These are phyloP conservation scores for Eupithecia insigniata DNA, from an alignment of 2,888 invertebrate genomes.

Conservation along the genomic window DNA sequence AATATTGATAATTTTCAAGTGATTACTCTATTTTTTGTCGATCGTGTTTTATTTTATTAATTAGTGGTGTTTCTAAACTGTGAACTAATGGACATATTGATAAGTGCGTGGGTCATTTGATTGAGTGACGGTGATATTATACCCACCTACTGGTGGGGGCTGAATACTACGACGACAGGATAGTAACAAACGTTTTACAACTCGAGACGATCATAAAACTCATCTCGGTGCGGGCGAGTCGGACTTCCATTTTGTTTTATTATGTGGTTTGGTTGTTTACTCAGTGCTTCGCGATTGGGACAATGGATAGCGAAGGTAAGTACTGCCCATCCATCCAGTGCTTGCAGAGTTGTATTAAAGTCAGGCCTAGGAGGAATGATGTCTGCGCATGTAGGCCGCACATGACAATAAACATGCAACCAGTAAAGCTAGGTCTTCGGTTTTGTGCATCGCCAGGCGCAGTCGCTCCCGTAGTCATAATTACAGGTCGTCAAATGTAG, in stretches of 20 bases:
- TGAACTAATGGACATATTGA: constrained; percentile 59
- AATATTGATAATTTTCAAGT: constrained; percentile 82
- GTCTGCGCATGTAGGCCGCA: constrained; percentile 72
- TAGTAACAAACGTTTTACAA: constrained; percentile 82
- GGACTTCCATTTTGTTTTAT: constrained; percentile 84
- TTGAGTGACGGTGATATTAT: constrained; percentile 75
- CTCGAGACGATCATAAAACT: constrained; percentile 77
- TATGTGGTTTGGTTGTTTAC: constrained; percentile 81
- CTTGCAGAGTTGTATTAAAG: not conserved
- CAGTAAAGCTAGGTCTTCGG: constrained; percentile 68
- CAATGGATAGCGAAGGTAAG: constrained; percentile 82
- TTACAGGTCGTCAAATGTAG: not conserved
- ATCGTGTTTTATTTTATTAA: constrained; percentile 62
- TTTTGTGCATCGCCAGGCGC: constrained; percentile 77
- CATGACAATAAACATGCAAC: constrained; percentile 77
- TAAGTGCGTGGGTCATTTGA: constrained; percentile 70
- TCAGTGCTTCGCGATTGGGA: constrained; percentile 71
- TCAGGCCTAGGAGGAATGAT: not conserved
- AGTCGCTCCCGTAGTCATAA: constrained; percentile 52
- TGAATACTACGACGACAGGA: constrained; percentile 81
- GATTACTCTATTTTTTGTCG: constrained; percentile 74
- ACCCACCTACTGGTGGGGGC: constrained; percentile 71
- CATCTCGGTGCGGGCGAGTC: constrained; percentile 75
- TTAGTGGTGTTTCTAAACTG: constrained; percentile 60
- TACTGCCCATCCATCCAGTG: constrained; percentile 51